Base-by-base conservation (phyloP, 2,113 vertebrate genomes). In the Ardeotis arabs region DNA sequence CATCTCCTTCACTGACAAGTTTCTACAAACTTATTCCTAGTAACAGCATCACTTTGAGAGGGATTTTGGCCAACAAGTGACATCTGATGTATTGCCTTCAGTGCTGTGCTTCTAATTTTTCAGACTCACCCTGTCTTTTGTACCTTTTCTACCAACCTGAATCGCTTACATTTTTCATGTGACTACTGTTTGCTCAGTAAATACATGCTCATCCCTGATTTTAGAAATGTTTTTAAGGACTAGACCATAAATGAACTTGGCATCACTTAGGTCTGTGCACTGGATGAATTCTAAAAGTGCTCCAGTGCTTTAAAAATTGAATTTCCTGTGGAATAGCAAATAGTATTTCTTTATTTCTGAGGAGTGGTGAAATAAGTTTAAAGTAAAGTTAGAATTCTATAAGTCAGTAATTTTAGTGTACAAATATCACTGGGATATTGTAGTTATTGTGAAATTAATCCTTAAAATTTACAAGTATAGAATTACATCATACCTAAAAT, bases 11-110 rank as follows among this genome's bases (percentile, higher is more conserved):
- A 69, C 66, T 89, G 96, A 96, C 88, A 95, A 90, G 83, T 72
- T 96, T 92, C 91, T 95, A 89, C 60, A 90, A 94, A 92, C 33
- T 87, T 94, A 84, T 72, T 94, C 76, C 92, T 92, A 95, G 86
- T 90, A 89, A 90, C 52, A 90, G 80, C 53, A 89, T 90, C 83
- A 41, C 33, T 93, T 93, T 67, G 52, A 96, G 64, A 75, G 33
- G 39, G 64, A 76, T 84, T 93, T 94, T 78, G 60, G 86, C 86
- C 73, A 90, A 64, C 31, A 64, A 86, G 74, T 81, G 73, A 86
- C 88, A 93, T 59, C 86, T 84, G 85, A 90, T 95, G 68, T 96
- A 75, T 89, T 89, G 64, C 92, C 27, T 90, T 70, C 64, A 35
- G 63, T 60, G 16, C 37, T 80, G 28, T 47, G n/a, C 50, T 33